Evolutionary conservation across 2,113 vertebrate species (phyloP).

Genomic region (Stigmatopora nigra): DNA sequence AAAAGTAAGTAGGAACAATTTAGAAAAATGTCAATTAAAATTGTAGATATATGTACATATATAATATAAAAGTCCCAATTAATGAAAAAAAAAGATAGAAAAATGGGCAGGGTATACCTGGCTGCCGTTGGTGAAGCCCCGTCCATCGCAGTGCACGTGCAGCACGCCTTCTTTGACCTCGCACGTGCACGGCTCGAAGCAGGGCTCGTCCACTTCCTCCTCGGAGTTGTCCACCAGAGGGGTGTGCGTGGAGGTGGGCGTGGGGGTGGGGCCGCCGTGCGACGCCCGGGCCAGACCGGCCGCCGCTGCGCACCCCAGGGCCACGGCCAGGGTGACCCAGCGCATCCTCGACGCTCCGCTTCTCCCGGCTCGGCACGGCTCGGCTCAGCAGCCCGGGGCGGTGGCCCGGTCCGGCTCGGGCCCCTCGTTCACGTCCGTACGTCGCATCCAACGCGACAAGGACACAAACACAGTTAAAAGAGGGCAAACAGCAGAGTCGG

Average conservation of each 20-base stretch:
- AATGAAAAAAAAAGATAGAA: neutral
- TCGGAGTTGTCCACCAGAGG: conserved; percentile 93
- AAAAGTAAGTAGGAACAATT: too few species aligned
- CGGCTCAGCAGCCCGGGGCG: conserved; percentile 64
- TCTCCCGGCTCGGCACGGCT: conserved; percentile 63
- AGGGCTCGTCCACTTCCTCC: conserved; percentile 94
- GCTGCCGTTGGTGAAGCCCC: conserved; percentile 97
- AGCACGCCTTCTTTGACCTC: conserved; percentile 97
- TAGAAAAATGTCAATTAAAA: too few species aligned
- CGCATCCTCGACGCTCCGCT: conserved; percentile 82
- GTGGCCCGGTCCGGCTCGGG: conserved; percentile 53
- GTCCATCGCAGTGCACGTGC: conserved; percentile 95
- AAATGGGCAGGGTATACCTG: conserved; percentile 58
- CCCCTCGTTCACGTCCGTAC: conserved; percentile 51
- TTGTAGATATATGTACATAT: too few species aligned
- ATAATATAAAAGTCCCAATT: too few species aligned
- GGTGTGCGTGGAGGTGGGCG: conserved; percentile 86
- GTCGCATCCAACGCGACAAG: conserved; percentile 19
- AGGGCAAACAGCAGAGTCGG: conserved; percentile 40
- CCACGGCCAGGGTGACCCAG: conserved; percentile 88
- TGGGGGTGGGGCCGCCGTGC: conserved; percentile 84
- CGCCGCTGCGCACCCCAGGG: conserved; percentile 54
- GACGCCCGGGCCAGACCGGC: conserved; percentile 46
- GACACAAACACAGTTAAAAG: conserved; percentile 20
- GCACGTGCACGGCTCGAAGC: conserved; percentile 95